These are phyloP conservation scores for Dryadula phaetusa DNA, from an alignment of 2,888 invertebrate genomes.

Conservation along the genomic window DNA sequence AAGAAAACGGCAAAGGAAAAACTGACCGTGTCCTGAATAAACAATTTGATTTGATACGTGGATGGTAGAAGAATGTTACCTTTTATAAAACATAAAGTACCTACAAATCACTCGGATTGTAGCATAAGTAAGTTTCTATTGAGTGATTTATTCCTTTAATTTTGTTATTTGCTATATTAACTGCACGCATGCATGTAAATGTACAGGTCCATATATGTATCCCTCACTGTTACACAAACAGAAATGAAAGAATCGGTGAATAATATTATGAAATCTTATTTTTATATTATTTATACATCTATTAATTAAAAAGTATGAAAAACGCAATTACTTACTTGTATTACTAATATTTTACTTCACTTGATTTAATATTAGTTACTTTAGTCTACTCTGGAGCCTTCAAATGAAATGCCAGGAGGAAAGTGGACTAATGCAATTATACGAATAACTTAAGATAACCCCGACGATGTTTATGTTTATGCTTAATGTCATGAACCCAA, in stretches of 20 bases:
- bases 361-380: constrained; percentile 52
- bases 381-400: constrained; percentile 52
- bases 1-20: constrained; percentile 48
- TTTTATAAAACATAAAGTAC: neutral
- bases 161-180: neutral
- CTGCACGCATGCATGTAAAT: neutral
- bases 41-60: constrained; percentile 32
- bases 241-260: no score
- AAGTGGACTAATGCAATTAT: constrained; percentile 58
- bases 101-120: neutral
- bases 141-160: neutral
- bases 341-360: constrained; percentile 17
- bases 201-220: neutral
- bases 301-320: neutral
- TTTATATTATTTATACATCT: no score
- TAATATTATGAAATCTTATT: no score
- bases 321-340: constrained; percentile 58
- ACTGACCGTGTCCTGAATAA: constrained; percentile 53
- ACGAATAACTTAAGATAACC: constrained; percentile 67
- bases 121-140: neutral
- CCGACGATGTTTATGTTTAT: constrained; percentile 58
- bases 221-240: no score
- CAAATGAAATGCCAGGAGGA: constrained; percentile 55
- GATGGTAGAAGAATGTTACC: constrained; percentile 17
- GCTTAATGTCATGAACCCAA: constrained; percentile 51